phyloP scores from a whole-genome alignment of 1,140 invertebrate genomes.

The Arion vulgaris region DNA sequence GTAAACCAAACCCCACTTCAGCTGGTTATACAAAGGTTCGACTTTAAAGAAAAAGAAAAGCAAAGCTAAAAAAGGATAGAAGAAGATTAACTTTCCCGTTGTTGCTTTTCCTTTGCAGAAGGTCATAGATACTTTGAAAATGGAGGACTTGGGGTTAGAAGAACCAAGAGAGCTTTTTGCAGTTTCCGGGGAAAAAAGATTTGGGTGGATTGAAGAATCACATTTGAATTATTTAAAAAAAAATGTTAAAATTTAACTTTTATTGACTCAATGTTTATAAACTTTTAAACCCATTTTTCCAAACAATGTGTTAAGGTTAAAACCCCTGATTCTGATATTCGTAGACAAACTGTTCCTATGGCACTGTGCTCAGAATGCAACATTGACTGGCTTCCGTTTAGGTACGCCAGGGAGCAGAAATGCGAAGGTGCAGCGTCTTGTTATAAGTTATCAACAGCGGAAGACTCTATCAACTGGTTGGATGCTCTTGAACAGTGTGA shows the following conservation, averaged over 20 bases:
- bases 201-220: neutral
- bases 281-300: neutral
- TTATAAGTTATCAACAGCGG: neutral
- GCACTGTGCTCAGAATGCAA: neutral
- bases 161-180: neutral
- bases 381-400: neutral
- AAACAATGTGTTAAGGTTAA: neutral
- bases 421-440: neutral
- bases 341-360: neutral
- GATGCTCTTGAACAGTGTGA: neutral
- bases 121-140: neutral
- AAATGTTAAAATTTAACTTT: neutral
- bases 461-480: slow-evolving; percentile 1
- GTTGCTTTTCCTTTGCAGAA: neutral
- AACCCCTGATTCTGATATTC: neutral
- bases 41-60: neutral
- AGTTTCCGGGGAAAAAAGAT: neutral
- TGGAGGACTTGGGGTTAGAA: neutral
- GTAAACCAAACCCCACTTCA: neutral
- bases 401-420: neutral
- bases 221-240: neutral
- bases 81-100: neutral
- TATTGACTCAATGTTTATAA: neutral
- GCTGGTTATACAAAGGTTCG: neutral
- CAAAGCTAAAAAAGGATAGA: neutral